Percentiles rank a stretch among this genome's conserved stretches.
Evolutionary conservation across 1,140 invertebrate species (phyloP).

Genomic region (Drosophila lacertosa): DNA sequence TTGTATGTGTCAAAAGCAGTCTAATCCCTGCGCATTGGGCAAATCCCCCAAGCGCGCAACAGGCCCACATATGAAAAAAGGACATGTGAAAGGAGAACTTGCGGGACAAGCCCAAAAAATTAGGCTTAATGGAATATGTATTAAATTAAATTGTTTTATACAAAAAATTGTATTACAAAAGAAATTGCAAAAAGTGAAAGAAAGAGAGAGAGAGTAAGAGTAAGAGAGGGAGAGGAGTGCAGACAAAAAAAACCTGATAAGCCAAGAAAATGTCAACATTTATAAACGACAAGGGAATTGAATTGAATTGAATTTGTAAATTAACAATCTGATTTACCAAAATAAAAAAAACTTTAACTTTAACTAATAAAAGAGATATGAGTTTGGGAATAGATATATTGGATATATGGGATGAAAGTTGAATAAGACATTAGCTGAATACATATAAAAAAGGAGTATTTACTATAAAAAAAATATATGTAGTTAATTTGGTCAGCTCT

Average conservation of each 20-base stretch:
- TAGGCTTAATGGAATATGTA: constrained; percentile 47
- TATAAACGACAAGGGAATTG: background rate
- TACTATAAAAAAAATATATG: too few relatives aligned
- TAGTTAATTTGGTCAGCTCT: too few relatives aligned
- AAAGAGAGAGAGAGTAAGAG: background rate
- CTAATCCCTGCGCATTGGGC: constrained; percentile 15
- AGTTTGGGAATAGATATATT: too few relatives aligned
- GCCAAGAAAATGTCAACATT: background rate
- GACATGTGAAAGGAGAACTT: too few relatives aligned
- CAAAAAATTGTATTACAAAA: constrained; percentile 14
- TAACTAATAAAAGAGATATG: too few relatives aligned
- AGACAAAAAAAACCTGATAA: background rate
- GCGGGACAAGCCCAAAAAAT: constrained; percentile 29
- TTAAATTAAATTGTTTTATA: constrained; percentile 49
- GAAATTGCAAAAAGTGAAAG: background rate
- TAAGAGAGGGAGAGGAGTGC: background rate
- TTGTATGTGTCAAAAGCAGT: constrained; percentile 5
- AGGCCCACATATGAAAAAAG: constrained; percentile 20
- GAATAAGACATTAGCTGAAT: too few relatives aligned
- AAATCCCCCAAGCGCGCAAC: constrained; percentile 54
- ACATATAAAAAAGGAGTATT: too few relatives aligned
- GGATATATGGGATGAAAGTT: too few relatives aligned
- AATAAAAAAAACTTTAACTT: too few relatives aligned
- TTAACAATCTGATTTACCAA: background rate
- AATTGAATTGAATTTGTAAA: constrained; percentile 8